A percentile compares a stretch with the other conserved stretches of the same genome.
phyloP scores from a whole-genome alignment of 2,888 invertebrate species.

The Trisateles emortualis region DNA sequence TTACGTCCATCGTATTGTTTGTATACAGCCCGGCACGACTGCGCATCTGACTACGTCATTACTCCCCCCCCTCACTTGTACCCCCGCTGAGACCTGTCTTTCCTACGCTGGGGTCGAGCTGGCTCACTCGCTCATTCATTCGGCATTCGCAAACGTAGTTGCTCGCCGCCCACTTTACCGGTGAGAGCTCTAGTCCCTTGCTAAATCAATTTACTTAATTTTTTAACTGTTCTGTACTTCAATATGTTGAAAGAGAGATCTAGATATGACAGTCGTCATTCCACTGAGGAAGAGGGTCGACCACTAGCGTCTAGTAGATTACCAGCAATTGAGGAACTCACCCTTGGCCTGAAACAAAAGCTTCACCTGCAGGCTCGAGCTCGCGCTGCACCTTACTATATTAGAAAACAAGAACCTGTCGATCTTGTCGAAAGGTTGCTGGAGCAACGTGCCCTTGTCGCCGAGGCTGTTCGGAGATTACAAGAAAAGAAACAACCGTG shows the following conservation, averaged over 20 bases:
- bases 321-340: constrained; percentile 81
- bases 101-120: constrained; percentile 77
- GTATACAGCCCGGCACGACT: constrained; percentile 86
- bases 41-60: constrained; percentile 84
- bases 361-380: constrained; percentile 84
- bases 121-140: constrained; percentile 84
- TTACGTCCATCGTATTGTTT: constrained; percentile 87
- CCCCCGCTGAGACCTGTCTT: constrained; percentile 77
- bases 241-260: constrained; percentile 83
- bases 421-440: constrained; percentile 82
- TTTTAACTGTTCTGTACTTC: constrained; percentile 47
- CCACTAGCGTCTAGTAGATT: constrained; percentile 73
- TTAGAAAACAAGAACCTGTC: constrained; percentile 85
- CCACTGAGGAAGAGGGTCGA: constrained; percentile 69
- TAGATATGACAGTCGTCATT: constrained; percentile 71
- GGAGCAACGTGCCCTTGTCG: constrained; percentile 84
- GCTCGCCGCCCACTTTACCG: constrained; percentile 70
- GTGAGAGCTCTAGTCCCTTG: constrained; percentile 66
- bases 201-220: constrained; percentile 53
- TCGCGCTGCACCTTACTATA: constrained; percentile 83
- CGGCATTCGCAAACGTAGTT: constrained; percentile 82
- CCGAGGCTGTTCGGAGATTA: constrained; percentile 83
- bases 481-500: constrained; percentile 83
- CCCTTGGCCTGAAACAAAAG: constrained; percentile 84
- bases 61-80: constrained; percentile 65